Conservation (phyloP, 1,140 invertebrate genomes). For the Laupala kohalensis region DNA sequence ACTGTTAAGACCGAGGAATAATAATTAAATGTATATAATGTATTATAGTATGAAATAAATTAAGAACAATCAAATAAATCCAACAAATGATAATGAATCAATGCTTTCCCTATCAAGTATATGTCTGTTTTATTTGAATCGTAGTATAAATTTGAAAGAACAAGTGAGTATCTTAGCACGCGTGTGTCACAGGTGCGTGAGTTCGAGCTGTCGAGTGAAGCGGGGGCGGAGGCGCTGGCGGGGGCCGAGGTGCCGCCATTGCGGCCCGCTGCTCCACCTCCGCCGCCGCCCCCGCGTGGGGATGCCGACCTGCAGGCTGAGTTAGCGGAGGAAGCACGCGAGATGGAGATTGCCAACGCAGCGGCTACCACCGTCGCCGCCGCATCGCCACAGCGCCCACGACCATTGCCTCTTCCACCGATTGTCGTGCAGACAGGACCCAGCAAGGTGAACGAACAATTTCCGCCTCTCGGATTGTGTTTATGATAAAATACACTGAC, state of each 20-base stretch:
- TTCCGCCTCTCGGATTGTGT: too few species aligned
- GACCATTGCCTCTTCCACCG: too few species aligned
- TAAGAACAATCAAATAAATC: too few species aligned
- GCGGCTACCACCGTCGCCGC: constrained; percentile 1
- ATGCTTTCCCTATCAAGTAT: too few species aligned
- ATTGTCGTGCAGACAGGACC: too few species aligned
- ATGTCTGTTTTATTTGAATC: too few species aligned
- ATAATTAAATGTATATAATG: too few species aligned
- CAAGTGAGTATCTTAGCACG: background rate
- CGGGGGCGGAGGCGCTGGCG: constrained; percentile 64
- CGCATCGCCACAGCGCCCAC: background rate
- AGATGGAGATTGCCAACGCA: constrained; percentile 36
- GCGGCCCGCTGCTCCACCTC: constrained; percentile 49
- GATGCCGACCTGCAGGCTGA: constrained; percentile 61
- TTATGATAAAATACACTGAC: too few species aligned
- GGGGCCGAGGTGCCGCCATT: constrained; percentile 58
- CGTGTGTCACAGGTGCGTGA: constrained; percentile 55
- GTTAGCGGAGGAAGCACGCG: constrained; percentile 57
- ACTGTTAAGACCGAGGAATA: too few species aligned
- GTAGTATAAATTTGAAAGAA: background rate
- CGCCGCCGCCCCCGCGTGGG: constrained; percentile 42
- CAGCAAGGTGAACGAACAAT: background rate
- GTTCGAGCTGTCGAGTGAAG: constrained; percentile 73
- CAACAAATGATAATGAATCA: too few species aligned
- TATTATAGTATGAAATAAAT: too few species aligned